Evolutionary conservation across 35 echinoderm and acorn worm species (phyloP).

Genomic region (Apostichopus californicus): DNA sequence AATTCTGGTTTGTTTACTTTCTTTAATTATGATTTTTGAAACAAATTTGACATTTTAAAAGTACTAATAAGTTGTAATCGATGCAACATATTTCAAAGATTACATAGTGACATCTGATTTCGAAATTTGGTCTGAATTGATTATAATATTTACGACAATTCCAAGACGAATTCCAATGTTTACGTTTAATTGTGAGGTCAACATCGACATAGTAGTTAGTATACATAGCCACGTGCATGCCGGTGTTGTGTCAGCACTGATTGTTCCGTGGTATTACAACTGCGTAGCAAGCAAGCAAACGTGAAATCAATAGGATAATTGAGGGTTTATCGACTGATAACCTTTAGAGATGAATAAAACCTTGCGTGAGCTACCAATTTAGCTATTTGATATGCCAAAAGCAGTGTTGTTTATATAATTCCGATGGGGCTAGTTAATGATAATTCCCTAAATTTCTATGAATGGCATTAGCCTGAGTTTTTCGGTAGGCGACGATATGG

Average conservation of each 20-base stretch:
- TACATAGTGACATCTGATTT: background rate
- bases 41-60: background rate
- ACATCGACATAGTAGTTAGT: background rate
- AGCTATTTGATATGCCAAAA: too few species aligned
- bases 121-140: background rate
- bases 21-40: background rate
- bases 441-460: too few species aligned
- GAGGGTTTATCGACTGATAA: too few species aligned
- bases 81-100: background rate
- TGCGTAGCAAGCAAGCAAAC: too few species aligned
- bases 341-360: too few species aligned
- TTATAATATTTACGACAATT: background rate
- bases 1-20: slow-evolving; percentile 54
- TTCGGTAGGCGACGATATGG: too few species aligned
- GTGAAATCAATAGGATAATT: too few species aligned
- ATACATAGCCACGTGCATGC: slow-evolving; percentile 19
- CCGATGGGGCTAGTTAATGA: too few species aligned
- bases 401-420: too few species aligned
- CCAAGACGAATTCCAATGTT: background rate
- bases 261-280: background rate
- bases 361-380: too few species aligned
- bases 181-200: background rate
- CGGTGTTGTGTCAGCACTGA: slow-evolving; percentile 34
- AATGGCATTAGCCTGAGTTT: too few species aligned
- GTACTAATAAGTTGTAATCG: background rate